Evolutionary conservation across 2,888 invertebrate species (phyloP), one percentile per base, ranked within the genome.

Genomic region (Aspidapion aeneum): DNA sequence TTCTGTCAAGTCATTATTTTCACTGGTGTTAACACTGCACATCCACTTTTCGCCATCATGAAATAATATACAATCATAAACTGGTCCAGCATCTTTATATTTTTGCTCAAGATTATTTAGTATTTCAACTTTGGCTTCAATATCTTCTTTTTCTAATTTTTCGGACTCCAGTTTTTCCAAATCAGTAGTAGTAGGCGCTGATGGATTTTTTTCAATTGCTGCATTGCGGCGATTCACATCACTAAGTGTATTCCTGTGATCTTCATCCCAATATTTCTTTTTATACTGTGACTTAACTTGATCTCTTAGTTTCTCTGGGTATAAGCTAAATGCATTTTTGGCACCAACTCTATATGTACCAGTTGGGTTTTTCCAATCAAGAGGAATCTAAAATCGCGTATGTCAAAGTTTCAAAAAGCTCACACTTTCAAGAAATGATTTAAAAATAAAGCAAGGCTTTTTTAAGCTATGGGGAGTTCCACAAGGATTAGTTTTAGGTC

Each of bases 41-140:
- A 89, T 87, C 97, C 97, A 98, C 22, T 90, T 87, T 20, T 84
- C 82, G n/a, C 96, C 96, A 81, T 98, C 96, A 75, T 95, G 86
- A 80, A 94, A 98, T 21, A 98, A 86, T 58, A 99, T 85, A 81
- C 96, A 95, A 80, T 99, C 99, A 77, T 91, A 96, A 2, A 93
- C 88, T 1, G 94, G 94, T 18, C 97, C 98, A 7, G 88, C 79
- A 76, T 98, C 96, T 61, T 81, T 83, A 78, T 89, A 95, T 75
- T 95, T 93, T 78, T 97, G 98, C 69, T 98, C 97, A 57, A 90
- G 84, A 65, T 82, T 84, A 71, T 87, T 90, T 63, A 98, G 82
- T 64, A 91, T 84, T 72, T 98, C 98, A 59, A 96, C 82, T 73
- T 90, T 87, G 12, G 90, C 88, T 73, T 97, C 96, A 17, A 94